Percentiles rank a stretch among this genome's conserved stretches.
Evolutionary conservation across 2,797 vertebrate species (phyloP).

Genomic region (Anabacerthia variegaticeps): DNA sequence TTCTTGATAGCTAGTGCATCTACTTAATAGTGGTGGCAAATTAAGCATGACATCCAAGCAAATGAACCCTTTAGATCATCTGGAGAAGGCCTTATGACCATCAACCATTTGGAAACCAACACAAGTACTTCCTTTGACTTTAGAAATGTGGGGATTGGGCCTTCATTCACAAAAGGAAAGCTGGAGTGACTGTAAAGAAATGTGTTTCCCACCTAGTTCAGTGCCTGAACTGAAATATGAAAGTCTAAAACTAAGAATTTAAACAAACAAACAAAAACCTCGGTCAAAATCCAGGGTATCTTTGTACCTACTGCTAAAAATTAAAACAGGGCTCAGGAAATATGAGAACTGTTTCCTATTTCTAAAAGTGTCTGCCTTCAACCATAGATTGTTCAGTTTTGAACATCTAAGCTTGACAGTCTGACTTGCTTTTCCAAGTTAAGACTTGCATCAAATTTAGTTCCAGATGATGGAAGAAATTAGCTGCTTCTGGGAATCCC

Average conservation of each 20-base stretch:
- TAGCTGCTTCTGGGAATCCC: neutral
- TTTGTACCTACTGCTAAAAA: neutral
- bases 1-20: conserved; percentile 6
- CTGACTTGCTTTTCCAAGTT: neutral
- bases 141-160: neutral
- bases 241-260: neutral
- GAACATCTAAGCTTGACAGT: neutral
- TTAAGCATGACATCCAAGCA: conserved; percentile 33
- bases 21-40: conserved; percentile 33
- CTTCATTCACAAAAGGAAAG: neutral
- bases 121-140: neutral
- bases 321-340: neutral
- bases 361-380: neutral
- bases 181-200: neutral
- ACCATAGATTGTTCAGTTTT: neutral
- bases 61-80: conserved; percentile 18
- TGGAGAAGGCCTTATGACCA: neutral
- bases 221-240: neutral
- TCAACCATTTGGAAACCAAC: neutral
- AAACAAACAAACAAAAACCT: neutral
- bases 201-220: neutral
- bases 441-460: neutral
- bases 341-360: neutral
- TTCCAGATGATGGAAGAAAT: neutral
- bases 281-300: neutral